phyloP scores from a whole-genome alignment of 2,113 vertebrate genomes.

The Prietella phreatophila region DNA sequence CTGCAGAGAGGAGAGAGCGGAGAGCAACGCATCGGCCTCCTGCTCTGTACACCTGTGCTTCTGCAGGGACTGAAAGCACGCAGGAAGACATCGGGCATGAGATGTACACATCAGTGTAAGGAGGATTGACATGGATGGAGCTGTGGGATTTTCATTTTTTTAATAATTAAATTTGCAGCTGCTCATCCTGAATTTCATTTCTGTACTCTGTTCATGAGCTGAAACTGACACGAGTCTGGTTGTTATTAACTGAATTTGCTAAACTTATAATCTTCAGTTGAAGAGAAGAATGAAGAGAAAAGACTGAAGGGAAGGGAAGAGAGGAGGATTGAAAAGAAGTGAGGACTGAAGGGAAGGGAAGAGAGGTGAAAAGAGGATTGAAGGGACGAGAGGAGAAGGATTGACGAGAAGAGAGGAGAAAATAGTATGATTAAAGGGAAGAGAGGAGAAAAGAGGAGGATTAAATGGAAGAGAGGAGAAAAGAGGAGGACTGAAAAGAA shows the following conservation, averaged over 20 bases:
- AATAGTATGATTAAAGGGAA: background rate
- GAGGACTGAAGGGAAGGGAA: background rate
- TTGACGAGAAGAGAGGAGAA: background rate
- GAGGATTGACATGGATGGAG: background rate
- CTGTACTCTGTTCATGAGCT: background rate
- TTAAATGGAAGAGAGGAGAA: background rate
- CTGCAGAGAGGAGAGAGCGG: constrained; percentile 76
- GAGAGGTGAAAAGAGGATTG: background rate
- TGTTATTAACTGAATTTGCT: too few relatives aligned
- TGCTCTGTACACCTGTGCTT: constrained; percentile 74
- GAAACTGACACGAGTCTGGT: background rate
- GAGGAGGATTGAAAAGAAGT: background rate
- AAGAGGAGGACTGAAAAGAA: background rate
- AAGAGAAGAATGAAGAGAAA: too few relatives aligned
- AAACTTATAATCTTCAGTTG: background rate
- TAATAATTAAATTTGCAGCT: background rate
- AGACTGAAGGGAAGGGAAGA: background rate
- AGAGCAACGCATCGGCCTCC: constrained; percentile 75
- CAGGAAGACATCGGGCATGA: background rate
- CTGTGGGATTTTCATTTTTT: background rate
- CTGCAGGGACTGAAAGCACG: constrained; percentile 65
- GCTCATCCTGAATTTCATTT: background rate
- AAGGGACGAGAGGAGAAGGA: background rate
- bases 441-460: background rate
- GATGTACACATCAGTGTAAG: background rate